phyloP scores from a whole-genome alignment of 2,113 vertebrate genomes.

The Prietella phreatophila region DNA sequence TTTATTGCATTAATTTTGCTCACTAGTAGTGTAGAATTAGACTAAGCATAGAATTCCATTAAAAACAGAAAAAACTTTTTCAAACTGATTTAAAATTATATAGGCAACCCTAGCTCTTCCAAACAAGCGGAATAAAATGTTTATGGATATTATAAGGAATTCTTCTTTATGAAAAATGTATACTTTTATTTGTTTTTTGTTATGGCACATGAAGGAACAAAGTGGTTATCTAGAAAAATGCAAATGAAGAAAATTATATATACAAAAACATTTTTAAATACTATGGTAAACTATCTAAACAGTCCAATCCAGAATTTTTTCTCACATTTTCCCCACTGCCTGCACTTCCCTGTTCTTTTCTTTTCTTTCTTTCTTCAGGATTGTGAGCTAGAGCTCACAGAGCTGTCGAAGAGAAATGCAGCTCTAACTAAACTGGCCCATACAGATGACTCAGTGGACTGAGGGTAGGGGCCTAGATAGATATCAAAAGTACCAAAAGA shows the following conservation, averaged over 20 bases:
- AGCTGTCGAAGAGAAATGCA: constrained; percentile 57
- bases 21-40: not conserved
- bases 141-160: no score
- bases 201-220: not conserved
- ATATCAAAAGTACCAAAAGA: no score
- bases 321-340: not conserved
- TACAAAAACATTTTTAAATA: not conserved
- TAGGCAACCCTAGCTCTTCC: not conserved
- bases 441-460: constrained; percentile 62
- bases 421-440: constrained; percentile 56
- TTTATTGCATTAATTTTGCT: not conserved
- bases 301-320: not conserved
- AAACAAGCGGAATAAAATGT: not conserved
- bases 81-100: not conserved
- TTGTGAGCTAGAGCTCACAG: constrained; percentile 60
- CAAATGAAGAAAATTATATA: not conserved
- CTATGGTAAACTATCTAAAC: not conserved
- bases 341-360: not conserved
- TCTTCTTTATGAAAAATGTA: no score
- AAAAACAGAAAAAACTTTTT: not conserved
- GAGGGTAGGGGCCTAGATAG: constrained; percentile 54
- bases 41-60: not conserved
- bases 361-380: no score
- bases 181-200: not conserved
- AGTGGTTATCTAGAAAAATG: not conserved